A percentile compares a stretch with the other conserved stretches of the same genome.
These are phyloP conservation scores for Sanderia malayensis DNA, from an alignment of 30 jellyfish, hydroid and myxozoan species.

Conservation along the genomic window DNA sequence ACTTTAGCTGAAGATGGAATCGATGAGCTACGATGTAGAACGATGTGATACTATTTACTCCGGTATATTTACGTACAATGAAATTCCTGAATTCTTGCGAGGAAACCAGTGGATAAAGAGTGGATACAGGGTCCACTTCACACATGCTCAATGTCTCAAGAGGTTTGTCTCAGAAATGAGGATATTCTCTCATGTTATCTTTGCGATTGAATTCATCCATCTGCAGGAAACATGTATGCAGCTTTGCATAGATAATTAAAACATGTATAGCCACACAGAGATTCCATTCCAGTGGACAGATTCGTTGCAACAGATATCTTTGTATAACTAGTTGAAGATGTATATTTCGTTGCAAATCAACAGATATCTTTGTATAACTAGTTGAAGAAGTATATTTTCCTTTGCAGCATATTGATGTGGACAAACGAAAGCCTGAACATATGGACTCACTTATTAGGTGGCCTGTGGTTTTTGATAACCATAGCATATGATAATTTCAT, in stretches of 20 bases:
- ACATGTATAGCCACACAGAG: too few relatives aligned
- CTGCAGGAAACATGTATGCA: too few relatives aligned
- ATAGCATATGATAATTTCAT: constrained; percentile 38
- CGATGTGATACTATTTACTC: constrained; percentile 25
- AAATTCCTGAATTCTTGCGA: constrained; percentile 43
- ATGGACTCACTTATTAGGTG: constrained; percentile 91
- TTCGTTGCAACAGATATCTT: too few relatives aligned
- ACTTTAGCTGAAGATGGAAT: neutral
- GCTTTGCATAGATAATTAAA: too few relatives aligned
- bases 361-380: too few relatives aligned
- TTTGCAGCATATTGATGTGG: constrained; percentile 56
- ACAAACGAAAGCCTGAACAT: constrained; percentile 84
- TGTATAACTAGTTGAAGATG: too few relatives aligned
- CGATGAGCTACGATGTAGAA: neutral
- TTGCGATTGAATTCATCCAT: too few relatives aligned
- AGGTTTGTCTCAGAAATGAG: constrained; percentile 44
- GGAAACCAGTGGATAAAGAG: constrained; percentile 55
- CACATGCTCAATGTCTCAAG: constrained; percentile 75
- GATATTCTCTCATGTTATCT: too few relatives aligned
- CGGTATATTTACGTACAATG: constrained; percentile 54
- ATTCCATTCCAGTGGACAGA: too few relatives aligned
- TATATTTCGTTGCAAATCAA: too few relatives aligned
- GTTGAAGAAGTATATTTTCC: too few relatives aligned
- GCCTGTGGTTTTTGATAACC: constrained; percentile 49
- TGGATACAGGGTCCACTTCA: constrained; percentile 80